These are phyloP conservation scores for Tamandua tetradactyla DNA, from an alignment of 2,797 vertebrate genomes.

Conservation along the genomic window DNA sequence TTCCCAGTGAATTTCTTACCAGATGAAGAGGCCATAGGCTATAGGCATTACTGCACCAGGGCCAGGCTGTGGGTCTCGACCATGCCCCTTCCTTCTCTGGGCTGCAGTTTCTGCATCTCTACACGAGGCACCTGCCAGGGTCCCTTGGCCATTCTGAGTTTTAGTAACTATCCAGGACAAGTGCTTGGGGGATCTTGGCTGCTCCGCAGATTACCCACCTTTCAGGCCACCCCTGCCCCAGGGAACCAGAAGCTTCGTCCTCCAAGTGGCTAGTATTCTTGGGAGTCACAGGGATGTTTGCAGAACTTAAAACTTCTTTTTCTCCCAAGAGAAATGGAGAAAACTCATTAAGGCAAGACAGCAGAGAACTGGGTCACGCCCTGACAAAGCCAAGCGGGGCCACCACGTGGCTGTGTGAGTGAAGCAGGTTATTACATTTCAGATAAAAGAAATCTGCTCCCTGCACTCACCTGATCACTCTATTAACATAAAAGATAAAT, in stretches of 20 bases:
- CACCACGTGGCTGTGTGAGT: conserved; percentile 54
- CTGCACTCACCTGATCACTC: conserved; percentile 61
- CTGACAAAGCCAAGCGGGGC: conserved; percentile 35
- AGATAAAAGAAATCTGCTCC: conserved; percentile 65
- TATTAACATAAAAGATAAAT: conserved; percentile 68
- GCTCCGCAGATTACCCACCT: background rate
- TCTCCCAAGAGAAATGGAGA: conserved; percentile 54
- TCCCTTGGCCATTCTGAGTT: background rate
- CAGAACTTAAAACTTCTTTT: conserved; percentile 29
- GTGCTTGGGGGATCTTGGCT: background rate
- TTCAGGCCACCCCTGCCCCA: background rate
- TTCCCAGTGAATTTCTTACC: background rate
- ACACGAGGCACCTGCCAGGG: background rate
- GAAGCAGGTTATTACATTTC: conserved; percentile 56
- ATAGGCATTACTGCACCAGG: background rate
- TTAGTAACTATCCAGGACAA: background rate
- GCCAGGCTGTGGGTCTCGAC: background rate
- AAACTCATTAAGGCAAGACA: conserved; percentile 43
- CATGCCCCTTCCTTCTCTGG: background rate
- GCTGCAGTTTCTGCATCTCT: background rate
- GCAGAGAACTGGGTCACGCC: conserved; percentile 73
- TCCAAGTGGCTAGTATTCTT: conserved; percentile 28
- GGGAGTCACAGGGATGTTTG: conserved; percentile 52
- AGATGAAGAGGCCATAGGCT: background rate
- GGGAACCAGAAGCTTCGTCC: background rate